Conservation (phyloP, 2,797 vertebrate species). For the Peromyscus attwateri region DNA sequence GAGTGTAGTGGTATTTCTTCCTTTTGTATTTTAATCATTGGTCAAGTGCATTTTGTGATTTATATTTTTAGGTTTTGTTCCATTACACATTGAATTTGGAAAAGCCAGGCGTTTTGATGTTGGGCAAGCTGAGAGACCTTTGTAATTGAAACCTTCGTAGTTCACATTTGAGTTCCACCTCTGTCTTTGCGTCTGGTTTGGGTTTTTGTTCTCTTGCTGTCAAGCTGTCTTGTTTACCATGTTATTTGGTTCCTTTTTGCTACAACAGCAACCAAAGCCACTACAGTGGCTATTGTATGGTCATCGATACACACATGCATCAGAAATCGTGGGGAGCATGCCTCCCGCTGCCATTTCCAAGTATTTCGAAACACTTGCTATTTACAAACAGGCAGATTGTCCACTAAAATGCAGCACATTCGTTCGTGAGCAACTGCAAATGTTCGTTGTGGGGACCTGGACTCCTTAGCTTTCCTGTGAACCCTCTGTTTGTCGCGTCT, state of each 20-base stretch:
- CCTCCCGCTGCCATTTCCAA: slow-evolving; percentile 35
- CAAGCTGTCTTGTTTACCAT: slow-evolving; percentile 79
- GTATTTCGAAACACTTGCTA: slow-evolving; percentile 59
- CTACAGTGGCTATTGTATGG: slow-evolving; percentile 51
- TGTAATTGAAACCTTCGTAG: slow-evolving; percentile 79
- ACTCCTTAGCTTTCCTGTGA: slow-evolving; percentile 48
- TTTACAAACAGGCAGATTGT: slow-evolving; percentile 52
- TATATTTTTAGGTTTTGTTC: slow-evolving; percentile 76
- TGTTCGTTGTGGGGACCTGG: neutral
- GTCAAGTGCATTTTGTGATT: slow-evolving; percentile 82
- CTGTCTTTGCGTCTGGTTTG: slow-evolving; percentile 64
- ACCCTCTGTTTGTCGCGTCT: slow-evolving; percentile 72
- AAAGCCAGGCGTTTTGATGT: slow-evolving; percentile 80
- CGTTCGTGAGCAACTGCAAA: neutral
- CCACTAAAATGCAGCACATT: neutral
- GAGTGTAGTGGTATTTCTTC: slow-evolving; percentile 68
- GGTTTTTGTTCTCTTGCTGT: slow-evolving; percentile 67
- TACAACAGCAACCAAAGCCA: slow-evolving; percentile 70
- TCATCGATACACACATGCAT: slow-evolving; percentile 57
- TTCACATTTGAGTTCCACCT: slow-evolving; percentile 80
- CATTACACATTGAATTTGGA: slow-evolving; percentile 82
- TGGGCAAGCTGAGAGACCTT: slow-evolving; percentile 76
- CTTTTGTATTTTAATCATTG: slow-evolving; percentile 77
- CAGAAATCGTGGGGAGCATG: slow-evolving; percentile 42
- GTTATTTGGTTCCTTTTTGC: slow-evolving; percentile 60